Conservation (phyloP, 2,113 vertebrate genomes). For the Phaethon lepturus region DNA sequence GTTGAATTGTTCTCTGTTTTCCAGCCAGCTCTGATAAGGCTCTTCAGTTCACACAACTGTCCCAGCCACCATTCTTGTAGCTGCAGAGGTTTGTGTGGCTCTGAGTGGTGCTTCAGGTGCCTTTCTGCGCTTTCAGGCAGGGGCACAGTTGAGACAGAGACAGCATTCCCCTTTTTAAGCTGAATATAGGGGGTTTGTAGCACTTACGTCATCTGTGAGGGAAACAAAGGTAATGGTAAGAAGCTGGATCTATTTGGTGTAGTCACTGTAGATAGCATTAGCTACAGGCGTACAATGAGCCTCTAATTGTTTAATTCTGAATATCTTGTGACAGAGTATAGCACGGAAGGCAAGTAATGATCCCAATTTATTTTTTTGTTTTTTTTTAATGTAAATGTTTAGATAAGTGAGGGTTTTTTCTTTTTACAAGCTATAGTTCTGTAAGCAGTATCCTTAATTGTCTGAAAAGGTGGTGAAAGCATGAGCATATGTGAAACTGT, state of each 20-base stretch:
- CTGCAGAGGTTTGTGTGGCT: background rate
- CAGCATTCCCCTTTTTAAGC: background rate
- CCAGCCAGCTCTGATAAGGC: background rate
- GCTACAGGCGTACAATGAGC: background rate
- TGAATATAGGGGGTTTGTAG: background rate
- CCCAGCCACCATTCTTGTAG: rapidly evolving
- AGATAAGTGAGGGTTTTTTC: background rate
- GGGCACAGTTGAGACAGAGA: background rate
- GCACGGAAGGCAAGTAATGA: background rate
- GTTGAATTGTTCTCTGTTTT: background rate
- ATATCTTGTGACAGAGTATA: background rate
- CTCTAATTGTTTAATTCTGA: background rate
- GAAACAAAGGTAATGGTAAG: background rate
- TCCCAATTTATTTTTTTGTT: background rate
- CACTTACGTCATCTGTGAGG: background rate
- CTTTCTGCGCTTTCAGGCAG: background rate
- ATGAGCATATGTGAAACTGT: background rate
- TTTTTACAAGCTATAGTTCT: background rate
- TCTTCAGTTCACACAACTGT: background rate
- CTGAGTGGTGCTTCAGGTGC: background rate
- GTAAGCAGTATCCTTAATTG: background rate
- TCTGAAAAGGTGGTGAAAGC: background rate
- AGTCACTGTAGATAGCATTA: background rate
- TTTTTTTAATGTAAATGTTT: background rate
- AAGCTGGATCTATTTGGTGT: background rate